Evolutionary conservation across 2,888 invertebrate species (phyloP).

Genomic region (Eupithecia insigniata): DNA sequence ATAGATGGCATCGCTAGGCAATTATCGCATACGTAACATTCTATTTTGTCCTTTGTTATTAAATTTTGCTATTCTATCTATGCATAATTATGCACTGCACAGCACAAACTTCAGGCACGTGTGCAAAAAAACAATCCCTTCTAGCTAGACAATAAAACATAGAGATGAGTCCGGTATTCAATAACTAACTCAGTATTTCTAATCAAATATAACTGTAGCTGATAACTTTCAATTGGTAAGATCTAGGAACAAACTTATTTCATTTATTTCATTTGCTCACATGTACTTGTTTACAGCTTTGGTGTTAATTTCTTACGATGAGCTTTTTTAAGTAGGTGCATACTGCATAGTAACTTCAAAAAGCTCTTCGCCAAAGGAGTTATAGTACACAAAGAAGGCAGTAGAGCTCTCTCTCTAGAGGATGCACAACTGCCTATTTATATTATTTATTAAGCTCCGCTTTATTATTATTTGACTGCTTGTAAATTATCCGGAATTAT

Average conservation of each 20-base stretch:
- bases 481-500: not conserved
- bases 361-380: not conserved
- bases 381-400: not conserved
- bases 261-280: no score
- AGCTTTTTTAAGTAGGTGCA: not conserved
- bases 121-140: not conserved
- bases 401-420: not conserved
- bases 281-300: no score
- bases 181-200: no score
- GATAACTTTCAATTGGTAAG: not conserved
- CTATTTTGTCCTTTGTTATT: conserved; percentile 15
- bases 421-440: no score
- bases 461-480: not conserved
- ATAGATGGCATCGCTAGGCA: conserved; percentile 25
- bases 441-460: no score
- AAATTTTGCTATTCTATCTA: conserved; percentile 15
- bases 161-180: no score
- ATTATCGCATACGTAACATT: conserved; percentile 28
- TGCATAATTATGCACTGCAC: not conserved
- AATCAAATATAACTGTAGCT: no score
- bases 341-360: not conserved
- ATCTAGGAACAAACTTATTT: no score
- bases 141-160: not conserved
- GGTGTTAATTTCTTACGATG: not conserved
- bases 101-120: not conserved